A percentile compares a stretch with the other conserved stretches of the same genome.
phyloP scores from a whole-genome alignment of 2,888 invertebrate species.

The Leucophenga montana region DNA sequence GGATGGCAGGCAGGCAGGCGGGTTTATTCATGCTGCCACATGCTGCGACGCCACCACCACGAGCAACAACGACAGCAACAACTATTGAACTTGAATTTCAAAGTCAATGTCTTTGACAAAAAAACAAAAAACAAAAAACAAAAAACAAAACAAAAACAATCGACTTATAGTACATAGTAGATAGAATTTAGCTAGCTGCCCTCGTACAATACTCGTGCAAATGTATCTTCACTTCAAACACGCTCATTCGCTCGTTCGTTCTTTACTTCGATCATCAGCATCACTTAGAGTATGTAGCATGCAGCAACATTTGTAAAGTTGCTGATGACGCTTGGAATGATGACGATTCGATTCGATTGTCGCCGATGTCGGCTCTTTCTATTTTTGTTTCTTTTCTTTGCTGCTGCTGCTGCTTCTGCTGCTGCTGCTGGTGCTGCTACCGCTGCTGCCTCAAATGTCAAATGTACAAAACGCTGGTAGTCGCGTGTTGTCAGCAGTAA shows the following conservation, averaged over 20 bases:
- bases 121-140: no score
- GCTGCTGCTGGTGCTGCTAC: slow-evolving; percentile 60
- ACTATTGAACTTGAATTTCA: slow-evolving; percentile 27
- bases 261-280: slow-evolving; percentile 1
- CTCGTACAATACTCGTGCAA: not conserved
- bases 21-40: slow-evolving; percentile 40
- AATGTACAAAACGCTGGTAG: not conserved
- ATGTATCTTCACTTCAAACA: slow-evolving; percentile 6
- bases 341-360: slow-evolving; percentile 1
- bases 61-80: slow-evolving; percentile 1
- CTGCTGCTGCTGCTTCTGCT: slow-evolving; percentile 62
- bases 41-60: slow-evolving; percentile 37
- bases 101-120: slow-evolving; percentile 32
- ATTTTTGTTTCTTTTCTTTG: slow-evolving; percentile 64
- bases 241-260: not conserved
- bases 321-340: not conserved
- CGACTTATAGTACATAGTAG: slow-evolving; percentile 7
- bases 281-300: not conserved
- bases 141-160: slow-evolving; percentile 7
- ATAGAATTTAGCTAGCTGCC: not conserved
- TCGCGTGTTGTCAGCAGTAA: slow-evolving; percentile 9
- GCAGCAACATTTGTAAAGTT: not conserved
- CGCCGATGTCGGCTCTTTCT: slow-evolving; percentile 41
- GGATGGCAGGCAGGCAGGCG: slow-evolving; percentile 9
- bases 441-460: slow-evolving; percentile 51